Evolutionary conservation across 2,888 invertebrate species (phyloP), one percentile per base, ranked within the genome.

Genomic region (Sphecodes monilicornis): DNA sequence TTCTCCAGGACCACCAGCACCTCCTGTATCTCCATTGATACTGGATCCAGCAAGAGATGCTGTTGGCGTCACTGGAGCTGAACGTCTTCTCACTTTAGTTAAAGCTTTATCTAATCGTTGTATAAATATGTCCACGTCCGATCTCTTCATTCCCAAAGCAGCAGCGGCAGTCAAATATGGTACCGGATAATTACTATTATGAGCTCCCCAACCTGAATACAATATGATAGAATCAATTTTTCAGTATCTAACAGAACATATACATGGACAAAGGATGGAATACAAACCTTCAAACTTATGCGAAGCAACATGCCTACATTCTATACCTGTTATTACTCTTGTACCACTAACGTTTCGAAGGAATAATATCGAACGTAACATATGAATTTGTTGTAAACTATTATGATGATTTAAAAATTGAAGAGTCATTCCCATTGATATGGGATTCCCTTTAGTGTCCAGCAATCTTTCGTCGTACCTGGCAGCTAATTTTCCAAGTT

Each of bases 111-210:
- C 95, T 72, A 98, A 94, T 91, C 97, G 96, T 87, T 96, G 95
- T 72, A 97, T 95, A 93, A 97, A 97, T 36, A 95, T 93, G 92
- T 97, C 97, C n/a, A 97, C 96, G 91, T 98, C 97, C 4, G 94
- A 91, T 87, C 95, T 95, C 70, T 96, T 96, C 94, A 97, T 96
- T 5, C 97, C 97, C 57, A 98, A 94, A 10, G 96, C 96, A 4
- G 97, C 97, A 26, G 97, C 97, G 74, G 97, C 97, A 5, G 97
- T 98, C 87, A 98, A 95, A 93, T 98, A 98, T 3, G 97, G 96
- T 83, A 95, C 94, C 18, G 96, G 95, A 89, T 96, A 96, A 87
- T 95, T 94, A 89, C 96, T 95, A 87, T 95, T 95, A 93, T 97
- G 97, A 16, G 97, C 96, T 72, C 97, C 97, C 96, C 97, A 98